Evolutionary conservation across 2,797 vertebrate genomes (phyloP).

Genomic region (Psittacula echo): DNA sequence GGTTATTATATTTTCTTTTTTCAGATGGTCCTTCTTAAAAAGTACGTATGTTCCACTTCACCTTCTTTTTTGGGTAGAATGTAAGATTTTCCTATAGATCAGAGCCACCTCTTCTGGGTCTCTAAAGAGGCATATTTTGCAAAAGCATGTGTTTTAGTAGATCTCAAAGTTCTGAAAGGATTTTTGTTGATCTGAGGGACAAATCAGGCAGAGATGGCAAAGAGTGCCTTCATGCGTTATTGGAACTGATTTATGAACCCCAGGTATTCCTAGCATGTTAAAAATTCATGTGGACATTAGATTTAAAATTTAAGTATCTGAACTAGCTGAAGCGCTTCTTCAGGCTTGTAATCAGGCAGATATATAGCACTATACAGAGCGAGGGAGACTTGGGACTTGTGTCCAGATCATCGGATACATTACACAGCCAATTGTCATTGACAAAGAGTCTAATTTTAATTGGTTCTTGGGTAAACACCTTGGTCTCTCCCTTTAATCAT

Average conservation of each 20-base stretch:
- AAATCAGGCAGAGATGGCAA: neutral
- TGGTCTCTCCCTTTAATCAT: neutral
- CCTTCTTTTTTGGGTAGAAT: neutral
- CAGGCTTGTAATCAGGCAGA: neutral
- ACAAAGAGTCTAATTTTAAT: neutral
- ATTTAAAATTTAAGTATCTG: conserved; percentile 4
- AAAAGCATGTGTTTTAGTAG: neutral
- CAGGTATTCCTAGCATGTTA: neutral
- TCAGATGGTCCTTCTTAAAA: neutral
- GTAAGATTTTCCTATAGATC: neutral
- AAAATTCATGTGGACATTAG: conserved; percentile 13
- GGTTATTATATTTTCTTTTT: neutral
- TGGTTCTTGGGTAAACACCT: neutral
- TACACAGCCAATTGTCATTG: neutral
- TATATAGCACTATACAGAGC: neutral
- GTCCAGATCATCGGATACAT: neutral
- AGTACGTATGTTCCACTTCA: neutral
- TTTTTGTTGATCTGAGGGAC: neutral
- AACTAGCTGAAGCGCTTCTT: neutral
- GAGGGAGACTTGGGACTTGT: neutral
- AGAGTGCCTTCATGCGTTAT: neutral
- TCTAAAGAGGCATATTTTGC: neutral
- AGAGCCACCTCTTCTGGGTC: neutral
- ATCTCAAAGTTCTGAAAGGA: neutral
- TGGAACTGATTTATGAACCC: neutral